These are phyloP conservation scores for Tragelaphus eurycerus DNA, from an alignment of 2,797 vertebrate species.

Conservation along the genomic window DNA sequence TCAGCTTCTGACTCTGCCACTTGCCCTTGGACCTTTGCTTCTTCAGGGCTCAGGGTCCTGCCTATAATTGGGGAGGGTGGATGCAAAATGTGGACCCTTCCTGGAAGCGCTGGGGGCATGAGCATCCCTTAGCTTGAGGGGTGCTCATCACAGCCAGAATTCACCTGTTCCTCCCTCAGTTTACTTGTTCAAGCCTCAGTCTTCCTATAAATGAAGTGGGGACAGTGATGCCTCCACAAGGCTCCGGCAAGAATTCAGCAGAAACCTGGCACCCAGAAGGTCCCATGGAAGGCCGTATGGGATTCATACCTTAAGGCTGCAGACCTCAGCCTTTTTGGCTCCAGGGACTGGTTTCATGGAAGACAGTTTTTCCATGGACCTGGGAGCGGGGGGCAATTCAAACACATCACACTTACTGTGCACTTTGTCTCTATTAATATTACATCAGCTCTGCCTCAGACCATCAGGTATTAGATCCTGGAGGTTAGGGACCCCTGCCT, in stretches of 20 bases:
- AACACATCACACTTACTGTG: neutral
- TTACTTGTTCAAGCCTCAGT: neutral
- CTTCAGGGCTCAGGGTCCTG: neutral
- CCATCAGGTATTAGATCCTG: neutral
- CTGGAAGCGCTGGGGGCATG: neutral
- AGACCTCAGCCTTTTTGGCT: neutral
- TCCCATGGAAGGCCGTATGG: neutral
- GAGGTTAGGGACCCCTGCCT: neutral
- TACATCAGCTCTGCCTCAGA: neutral
- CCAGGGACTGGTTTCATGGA: neutral
- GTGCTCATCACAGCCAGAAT: neutral
- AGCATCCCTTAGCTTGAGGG: neutral
- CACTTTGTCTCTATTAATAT: neutral
- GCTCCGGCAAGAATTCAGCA: neutral
- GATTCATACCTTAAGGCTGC: fast-evolving
- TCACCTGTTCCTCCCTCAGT: neutral
- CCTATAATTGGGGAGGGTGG: neutral
- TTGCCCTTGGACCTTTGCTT: neutral
- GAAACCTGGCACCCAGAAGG: neutral
- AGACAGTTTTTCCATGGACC: neutral
- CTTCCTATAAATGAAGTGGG: neutral
- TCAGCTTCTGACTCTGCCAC: neutral
- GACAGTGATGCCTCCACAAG: neutral
- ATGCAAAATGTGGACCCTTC: neutral
- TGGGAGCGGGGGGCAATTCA: fast-evolving